Evolutionary conservation across 2,113 vertebrate species (phyloP).

Genomic region (Antigone vipio): DNA sequence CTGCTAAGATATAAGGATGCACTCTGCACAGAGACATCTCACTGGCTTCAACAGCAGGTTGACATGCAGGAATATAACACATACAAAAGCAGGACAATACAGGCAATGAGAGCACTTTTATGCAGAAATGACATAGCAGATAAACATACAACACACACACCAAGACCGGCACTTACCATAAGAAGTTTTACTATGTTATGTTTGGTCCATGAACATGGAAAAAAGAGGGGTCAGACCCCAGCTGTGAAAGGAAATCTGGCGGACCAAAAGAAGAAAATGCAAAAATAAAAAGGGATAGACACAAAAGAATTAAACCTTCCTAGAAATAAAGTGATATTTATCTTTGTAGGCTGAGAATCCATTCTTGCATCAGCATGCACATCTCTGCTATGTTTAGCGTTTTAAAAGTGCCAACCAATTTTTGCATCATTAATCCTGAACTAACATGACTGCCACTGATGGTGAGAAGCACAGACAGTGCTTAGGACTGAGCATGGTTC

Average conservation of each 20-base stretch:
- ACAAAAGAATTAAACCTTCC: not conserved
- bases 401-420: not conserved
- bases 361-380: not conserved
- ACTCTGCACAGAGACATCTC: not conserved
- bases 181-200: not conserved
- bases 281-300: not conserved
- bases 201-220: not conserved
- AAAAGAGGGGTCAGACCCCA: not conserved
- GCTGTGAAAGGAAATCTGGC: not conserved
- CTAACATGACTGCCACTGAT: rapidly evolving
- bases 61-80: not conserved
- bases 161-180: not conserved
- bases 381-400: not conserved
- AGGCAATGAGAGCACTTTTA: not conserved
- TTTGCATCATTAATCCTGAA: not conserved
- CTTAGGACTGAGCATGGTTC: not conserved
- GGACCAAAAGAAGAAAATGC: not conserved
- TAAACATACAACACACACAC: not conserved
- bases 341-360: not conserved
- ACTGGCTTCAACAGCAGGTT: not conserved
- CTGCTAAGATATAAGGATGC: not conserved
- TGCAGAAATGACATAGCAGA: not conserved
- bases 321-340: not conserved
- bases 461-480: not conserved
- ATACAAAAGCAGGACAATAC: not conserved